Evolutionary conservation across 1,140 invertebrate species (phyloP), one percentile per base, ranked within the genome.

Genomic region (Cherax quadricarinatus): DNA sequence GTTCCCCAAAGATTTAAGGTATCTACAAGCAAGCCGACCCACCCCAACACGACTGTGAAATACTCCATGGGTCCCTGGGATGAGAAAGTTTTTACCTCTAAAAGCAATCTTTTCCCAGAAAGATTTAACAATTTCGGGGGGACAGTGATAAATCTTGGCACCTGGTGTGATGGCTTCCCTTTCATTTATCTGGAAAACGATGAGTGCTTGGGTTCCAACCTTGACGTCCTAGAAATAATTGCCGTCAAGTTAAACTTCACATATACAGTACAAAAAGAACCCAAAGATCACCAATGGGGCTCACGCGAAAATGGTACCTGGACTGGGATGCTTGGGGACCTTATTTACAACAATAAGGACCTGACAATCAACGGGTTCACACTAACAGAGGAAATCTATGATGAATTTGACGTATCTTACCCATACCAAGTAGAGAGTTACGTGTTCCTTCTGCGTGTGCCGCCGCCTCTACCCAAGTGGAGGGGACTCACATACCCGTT

Each of bases 141-240:
- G 6, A 62, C 78, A 51, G 51, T 75, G 48, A 70, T 93, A 7
- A 57, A 90, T 10, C 80, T 93, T 16, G 88, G 78, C 12, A 86
- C 92, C 16, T 93, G 88, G 88, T 93, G 92, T 60, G 88, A 89
- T 18, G 88, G 90, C 81, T 87, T 87, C 66, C 92, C 92, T 16
- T 90, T 89, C 60, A 48, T 93, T 60, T 93, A 93, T 78, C 82
- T 81, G 7, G 48, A 73, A 18, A 16, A 53, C n/a, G 89, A n/a
- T 30, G 48, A 53, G 10, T 93, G 92, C 48, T 5, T 48, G 48
- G 88, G 82, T 12, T 80, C 73, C 21, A 88, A 60, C 79, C 51
- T 93, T 16, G 81, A 93, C 51, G 41, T 93, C 53, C 86, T 93
- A 10, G 62, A 86, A 21, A 62, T 89, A 21, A 78, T 93, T 3